Evolutionary conservation across 2,113 vertebrate species (phyloP), one percentile per base, ranked within the genome.

Genomic region (Bettongia penicillata): DNA sequence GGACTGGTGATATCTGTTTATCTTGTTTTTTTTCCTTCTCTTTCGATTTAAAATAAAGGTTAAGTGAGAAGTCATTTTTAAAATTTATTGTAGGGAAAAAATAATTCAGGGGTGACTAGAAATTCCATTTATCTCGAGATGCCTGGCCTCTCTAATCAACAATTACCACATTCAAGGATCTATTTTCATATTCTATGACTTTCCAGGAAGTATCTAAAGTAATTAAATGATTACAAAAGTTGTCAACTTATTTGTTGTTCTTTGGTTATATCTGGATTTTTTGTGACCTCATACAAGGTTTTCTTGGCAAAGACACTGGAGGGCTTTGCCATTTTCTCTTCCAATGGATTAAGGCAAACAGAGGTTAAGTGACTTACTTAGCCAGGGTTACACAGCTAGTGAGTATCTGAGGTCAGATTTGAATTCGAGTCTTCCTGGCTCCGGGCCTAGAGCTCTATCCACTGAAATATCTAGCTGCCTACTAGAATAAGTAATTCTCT

Each of bases 141-240:
- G 26, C 22, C 93, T 48, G 26, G 28, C 55, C 26, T 97, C 28
- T 89, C 12, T 90, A 61, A 96, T 90, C 49, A 94, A 55, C 37
- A 23, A 84, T 84, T 43, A n/a, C 12, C 61, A n/a, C 43, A 84
- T 84, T 22, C 9, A 84, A 94, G 49, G 28, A 57, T 91, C 24
- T 93, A 93, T 48, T 11, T 92, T 95, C 14, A 0, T 51, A 31
- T 84, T 84, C 95, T 89, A 77, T 53, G 49, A 77, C 28, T 0
- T n/a, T 95, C 47, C 90, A 37, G 92, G 91, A 96, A 25, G 91
- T 26, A 2, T 0, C 47, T 51, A 93, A 96, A 26, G 25, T 93
- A 84, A 94, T 25, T 12, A 53, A 96, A 84, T 43, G 22, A 53
- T 47, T 89, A 16, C 22, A 55, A 53, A 95, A 90, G 28, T 25